Base-by-base conservation (phyloP, 2,113 vertebrate genomes). In the Chelonoidis abingdonii region DNA sequence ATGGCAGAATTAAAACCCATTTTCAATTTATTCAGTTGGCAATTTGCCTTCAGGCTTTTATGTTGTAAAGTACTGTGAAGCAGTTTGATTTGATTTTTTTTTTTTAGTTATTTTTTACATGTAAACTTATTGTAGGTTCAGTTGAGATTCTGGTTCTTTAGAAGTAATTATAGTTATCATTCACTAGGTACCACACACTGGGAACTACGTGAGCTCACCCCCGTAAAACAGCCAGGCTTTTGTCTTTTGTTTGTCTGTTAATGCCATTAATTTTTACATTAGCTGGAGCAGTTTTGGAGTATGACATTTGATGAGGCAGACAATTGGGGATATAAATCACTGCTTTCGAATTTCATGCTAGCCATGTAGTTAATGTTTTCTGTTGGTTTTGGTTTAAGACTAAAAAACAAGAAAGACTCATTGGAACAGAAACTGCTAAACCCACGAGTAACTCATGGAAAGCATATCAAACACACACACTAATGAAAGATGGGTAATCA, bases 1-100 rank as follows among this genome's bases (percentile, higher is more conserved):
- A 4, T 8, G 5, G 62, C 59, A 79, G 62, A 49, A 19, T 0
- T 29, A 27, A n/a, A 69, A 29, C 6, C 2, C 5, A 1, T 0
- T 27, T 80, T 3, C 14, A 47, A 13, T 49, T 84, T 1, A 10
- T 53, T 62, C 49, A 5, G 27, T 0, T 90, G 92, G 10, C 57
- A 80, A 0, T 53, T 11, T 86, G 81, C 88, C 89, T 62, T 10
- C 38, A 44, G 86, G 76, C 93, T 6, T 17, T 50, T 29, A 1
- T 80, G 59, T 2, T 27, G 25, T 0, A 78, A 78, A 87, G 79
- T 62, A 1, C 38, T n/a, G 3, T 82, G 6, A 2, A 82, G 0
- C 35, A 6, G 14, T 62, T 86, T 65, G 53, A 29, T n/a, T 53
- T 44, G 59, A 0, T 13, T 79, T 80, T 44, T 44, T 59, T 83